Evolutionary conservation across 2,888 invertebrate genomes (phyloP).

Genomic region (Polydrusus tereticollis): DNA sequence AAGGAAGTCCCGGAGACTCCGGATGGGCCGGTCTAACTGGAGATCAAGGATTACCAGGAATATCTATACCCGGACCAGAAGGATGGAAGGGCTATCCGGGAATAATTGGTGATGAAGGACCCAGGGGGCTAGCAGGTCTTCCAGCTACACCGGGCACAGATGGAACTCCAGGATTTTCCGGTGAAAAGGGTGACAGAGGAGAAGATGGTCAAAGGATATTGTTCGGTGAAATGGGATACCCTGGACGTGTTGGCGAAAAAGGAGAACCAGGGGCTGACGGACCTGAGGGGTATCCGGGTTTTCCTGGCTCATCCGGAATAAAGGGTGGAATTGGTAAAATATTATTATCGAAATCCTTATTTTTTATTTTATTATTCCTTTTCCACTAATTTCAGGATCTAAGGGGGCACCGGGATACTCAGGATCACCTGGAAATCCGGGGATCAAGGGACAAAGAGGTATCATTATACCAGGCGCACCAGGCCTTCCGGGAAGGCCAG

Average conservation of each 20-base stretch:
- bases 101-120: slow-evolving; percentile 75
- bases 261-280: slow-evolving; percentile 65
- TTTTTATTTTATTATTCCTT: background rate
- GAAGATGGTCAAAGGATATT: slow-evolving; percentile 70
- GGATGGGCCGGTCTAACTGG: slow-evolving; percentile 72
- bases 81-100: slow-evolving; percentile 80
- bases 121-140: slow-evolving; percentile 69
- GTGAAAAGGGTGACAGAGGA: slow-evolving; percentile 71
- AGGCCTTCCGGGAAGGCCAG: slow-evolving; percentile 61
- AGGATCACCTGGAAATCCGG: slow-evolving; percentile 63
- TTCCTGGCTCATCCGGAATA: slow-evolving; percentile 60
- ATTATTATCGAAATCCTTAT: background rate
- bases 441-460: slow-evolving; percentile 61
- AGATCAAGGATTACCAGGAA: slow-evolving; percentile 61
- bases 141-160: slow-evolving; percentile 59
- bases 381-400: slow-evolving; percentile 52
- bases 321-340: slow-evolving; percentile 58
- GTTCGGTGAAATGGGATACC: slow-evolving; percentile 66
- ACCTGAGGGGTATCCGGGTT: slow-evolving; percentile 63
- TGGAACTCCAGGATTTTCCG: slow-evolving; percentile 63
- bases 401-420: slow-evolving; percentile 64
- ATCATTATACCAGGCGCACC: slow-evolving; percentile 60
- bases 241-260: slow-evolving; percentile 64
- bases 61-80: slow-evolving; percentile 67
- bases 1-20: slow-evolving; percentile 71